Evolutionary conservation across 2,113 vertebrate species (phyloP).

Genomic region (Eonycteris spelaea): DNA sequence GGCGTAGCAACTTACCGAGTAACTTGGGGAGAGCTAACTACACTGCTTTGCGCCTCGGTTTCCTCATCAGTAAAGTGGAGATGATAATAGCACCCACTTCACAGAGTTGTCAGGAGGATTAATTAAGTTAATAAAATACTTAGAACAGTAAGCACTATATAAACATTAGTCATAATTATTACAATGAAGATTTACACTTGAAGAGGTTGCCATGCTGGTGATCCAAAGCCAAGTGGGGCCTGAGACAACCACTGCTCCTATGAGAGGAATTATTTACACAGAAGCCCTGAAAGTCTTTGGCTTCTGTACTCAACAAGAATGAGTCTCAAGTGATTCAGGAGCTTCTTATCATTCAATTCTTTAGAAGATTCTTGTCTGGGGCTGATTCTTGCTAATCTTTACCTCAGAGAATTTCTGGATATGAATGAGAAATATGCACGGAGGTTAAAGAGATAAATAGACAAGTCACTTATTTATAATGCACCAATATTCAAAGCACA

Average conservation of each 20-base stretch:
- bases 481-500: conserved; percentile 1
- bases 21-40: background rate
- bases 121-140: background rate
- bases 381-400: background rate
- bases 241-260: background rate
- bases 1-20: background rate
- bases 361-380: background rate
- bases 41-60: background rate
- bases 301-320: background rate
- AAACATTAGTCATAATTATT: background rate
- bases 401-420: background rate
- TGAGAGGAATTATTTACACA: background rate
- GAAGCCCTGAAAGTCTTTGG: background rate
- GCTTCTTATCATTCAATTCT: conserved; percentile 5
- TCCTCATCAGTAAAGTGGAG: background rate
- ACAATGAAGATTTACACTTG: background rate
- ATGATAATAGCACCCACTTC: background rate
- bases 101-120: background rate
- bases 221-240: background rate
- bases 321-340: background rate
- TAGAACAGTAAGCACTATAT: background rate
- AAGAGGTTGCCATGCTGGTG: background rate
- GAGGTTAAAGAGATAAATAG: background rate
- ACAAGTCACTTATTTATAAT: background rate
- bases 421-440: background rate